Evolutionary conservation across 2,797 vertebrate genomes (phyloP).

Genomic region (Thaleichthys pacificus): DNA sequence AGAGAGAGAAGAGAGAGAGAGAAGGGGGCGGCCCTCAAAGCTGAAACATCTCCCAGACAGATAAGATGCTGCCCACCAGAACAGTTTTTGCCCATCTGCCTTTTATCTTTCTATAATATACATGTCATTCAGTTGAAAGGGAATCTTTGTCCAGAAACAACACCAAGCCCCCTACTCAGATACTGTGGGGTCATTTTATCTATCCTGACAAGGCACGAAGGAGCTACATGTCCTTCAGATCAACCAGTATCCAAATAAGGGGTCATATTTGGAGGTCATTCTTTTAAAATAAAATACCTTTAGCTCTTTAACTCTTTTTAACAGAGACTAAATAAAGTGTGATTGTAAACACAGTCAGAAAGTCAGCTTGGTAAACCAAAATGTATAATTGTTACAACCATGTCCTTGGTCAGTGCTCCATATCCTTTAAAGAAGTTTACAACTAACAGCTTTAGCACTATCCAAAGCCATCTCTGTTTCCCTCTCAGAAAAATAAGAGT

Average conservation of each 20-base stretch:
- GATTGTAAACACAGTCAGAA: not conserved
- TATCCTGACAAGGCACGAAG: too few relatives aligned
- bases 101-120: not conserved
- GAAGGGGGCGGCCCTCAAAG: not conserved
- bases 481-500: conserved; percentile 38
- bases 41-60: conserved; percentile 1
- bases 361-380: not conserved
- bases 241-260: too few relatives aligned
- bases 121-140: too few relatives aligned
- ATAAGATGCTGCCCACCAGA: conserved; percentile 2
- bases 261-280: too few relatives aligned
- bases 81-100: not conserved
- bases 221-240: too few relatives aligned
- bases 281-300: not conserved
- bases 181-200: too few relatives aligned
- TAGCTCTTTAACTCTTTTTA: not conserved
- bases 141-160: too few relatives aligned
- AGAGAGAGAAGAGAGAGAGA: too few relatives aligned
- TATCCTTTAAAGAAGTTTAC: not conserved
- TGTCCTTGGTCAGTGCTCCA: not conserved
- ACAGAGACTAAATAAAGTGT: not conserved
- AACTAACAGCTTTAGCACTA: not conserved
- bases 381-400: too few relatives aligned
- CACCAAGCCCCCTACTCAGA: too few relatives aligned
- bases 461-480: not conserved